These are phyloP conservation scores for Lasioglossum pauxillum DNA, from an alignment of 2,888 invertebrate species.

Conservation along the genomic window DNA sequence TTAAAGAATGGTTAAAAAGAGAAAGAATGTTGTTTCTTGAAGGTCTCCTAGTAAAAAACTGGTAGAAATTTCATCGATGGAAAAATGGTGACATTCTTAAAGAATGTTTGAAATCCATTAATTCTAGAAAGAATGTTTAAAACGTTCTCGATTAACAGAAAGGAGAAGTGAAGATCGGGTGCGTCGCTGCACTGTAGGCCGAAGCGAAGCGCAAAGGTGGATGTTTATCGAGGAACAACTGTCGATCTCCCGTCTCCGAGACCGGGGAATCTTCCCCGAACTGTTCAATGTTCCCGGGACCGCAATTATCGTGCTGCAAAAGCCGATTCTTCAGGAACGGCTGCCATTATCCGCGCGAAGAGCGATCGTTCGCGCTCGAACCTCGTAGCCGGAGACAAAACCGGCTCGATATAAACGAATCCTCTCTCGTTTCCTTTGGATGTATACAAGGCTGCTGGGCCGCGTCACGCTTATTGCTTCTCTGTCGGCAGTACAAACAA, in stretches of 20 bases:
- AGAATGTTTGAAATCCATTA: too few relatives aligned
- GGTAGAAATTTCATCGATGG: too few relatives aligned
- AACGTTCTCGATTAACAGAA: too few relatives aligned
- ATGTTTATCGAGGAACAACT: neutral
- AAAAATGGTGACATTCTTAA: too few relatives aligned
- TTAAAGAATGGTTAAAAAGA: too few relatives aligned
- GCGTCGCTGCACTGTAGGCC: neutral
- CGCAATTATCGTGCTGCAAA: slow-evolving; percentile 69
- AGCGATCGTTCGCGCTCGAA: slow-evolving; percentile 47
- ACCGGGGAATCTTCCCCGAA: slow-evolving; percentile 60
- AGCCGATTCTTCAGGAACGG: slow-evolving; percentile 20
- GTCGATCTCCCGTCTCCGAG: neutral
- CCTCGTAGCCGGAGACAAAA: slow-evolving; percentile 38
- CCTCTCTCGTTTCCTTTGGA: slow-evolving; percentile 17
- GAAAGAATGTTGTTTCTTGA: too few relatives aligned
- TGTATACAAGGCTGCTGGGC: slow-evolving; percentile 34
- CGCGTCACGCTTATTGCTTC: slow-evolving; percentile 51
- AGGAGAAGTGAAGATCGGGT: neutral
- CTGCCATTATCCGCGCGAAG: slow-evolving; percentile 46
- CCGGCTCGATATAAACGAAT: slow-evolving; percentile 47
- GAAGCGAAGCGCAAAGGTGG: neutral
- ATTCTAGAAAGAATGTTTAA: too few relatives aligned
- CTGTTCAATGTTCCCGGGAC: slow-evolving; percentile 67
- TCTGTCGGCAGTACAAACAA: slow-evolving; percentile 47
- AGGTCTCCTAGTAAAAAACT: too few relatives aligned